phyloP scores from a whole-genome alignment of 2,888 invertebrate genomes.

The Andrena dorsata region DNA sequence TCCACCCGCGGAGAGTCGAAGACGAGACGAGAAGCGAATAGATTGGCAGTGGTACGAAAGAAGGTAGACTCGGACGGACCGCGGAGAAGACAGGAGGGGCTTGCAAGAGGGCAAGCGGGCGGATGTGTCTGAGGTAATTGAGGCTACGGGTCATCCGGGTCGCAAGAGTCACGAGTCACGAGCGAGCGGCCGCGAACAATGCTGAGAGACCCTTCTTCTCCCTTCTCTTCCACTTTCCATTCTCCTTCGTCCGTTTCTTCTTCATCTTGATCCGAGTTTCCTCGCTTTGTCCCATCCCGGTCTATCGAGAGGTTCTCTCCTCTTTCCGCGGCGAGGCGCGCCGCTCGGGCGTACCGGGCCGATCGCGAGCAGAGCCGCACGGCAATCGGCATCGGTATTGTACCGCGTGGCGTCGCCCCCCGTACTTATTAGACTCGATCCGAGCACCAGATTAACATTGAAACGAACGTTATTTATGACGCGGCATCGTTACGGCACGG shows the following conservation, averaged over 20 bases:
- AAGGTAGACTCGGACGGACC: slow-evolving; percentile 40
- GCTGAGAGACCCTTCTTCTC: slow-evolving; percentile 76
- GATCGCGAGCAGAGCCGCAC: neutral
- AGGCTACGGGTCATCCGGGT: slow-evolving; percentile 84
- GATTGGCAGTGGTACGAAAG: slow-evolving; percentile 35
- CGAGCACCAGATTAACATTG: slow-evolving; percentile 82
- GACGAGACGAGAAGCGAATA: slow-evolving; percentile 12
- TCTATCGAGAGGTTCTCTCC: neutral
- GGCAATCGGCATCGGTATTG: slow-evolving; percentile 27
- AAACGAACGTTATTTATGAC: slow-evolving; percentile 84
- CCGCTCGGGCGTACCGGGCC: neutral
- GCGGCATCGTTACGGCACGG: slow-evolving; percentile 80
- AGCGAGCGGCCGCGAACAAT: slow-evolving; percentile 84
- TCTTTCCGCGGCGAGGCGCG: neutral
- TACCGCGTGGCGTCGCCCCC: slow-evolving; percentile 71
- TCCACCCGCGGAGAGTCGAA: neutral
- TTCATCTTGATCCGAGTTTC: slow-evolving; percentile 22
- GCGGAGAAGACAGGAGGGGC: slow-evolving; percentile 39
- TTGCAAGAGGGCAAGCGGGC: slow-evolving; percentile 76
- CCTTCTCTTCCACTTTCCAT: slow-evolving; percentile 25
- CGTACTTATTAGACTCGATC: slow-evolving; percentile 84
- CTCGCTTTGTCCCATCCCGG: slow-evolving; percentile 6
- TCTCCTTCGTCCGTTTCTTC: slow-evolving; percentile 14
- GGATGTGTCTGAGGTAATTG: slow-evolving; percentile 85
- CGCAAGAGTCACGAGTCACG: slow-evolving; percentile 85